Evolutionary conservation across 2,888 invertebrate species (phyloP).

Genomic region (Venustoraphidia nigricollis): DNA sequence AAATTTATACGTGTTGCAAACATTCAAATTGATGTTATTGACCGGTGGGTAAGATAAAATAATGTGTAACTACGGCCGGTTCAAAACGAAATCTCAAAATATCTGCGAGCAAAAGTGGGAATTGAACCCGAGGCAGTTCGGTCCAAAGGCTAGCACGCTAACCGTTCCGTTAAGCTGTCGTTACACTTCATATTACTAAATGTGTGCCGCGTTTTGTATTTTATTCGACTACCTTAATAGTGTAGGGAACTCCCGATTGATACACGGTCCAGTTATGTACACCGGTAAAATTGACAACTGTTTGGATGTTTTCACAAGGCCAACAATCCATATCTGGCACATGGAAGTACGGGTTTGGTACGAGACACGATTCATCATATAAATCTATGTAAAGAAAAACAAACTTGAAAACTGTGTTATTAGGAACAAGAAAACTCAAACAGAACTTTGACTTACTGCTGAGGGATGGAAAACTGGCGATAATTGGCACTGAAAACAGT

Average conservation of each 20-base stretch:
- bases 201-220: background rate
- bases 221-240: constrained; percentile 27
- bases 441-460: constrained; percentile 37
- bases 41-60: constrained; percentile 3
- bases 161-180: no score
- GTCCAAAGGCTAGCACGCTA: background rate
- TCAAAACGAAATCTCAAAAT: background rate
- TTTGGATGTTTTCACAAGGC: constrained; percentile 58
- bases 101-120: no score
- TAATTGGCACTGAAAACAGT: constrained; percentile 58
- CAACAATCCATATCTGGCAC: constrained; percentile 72
- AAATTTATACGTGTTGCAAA: no score
- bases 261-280: constrained; percentile 33
- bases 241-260: constrained; percentile 40
- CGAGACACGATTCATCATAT: constrained; percentile 72
- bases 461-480: constrained; percentile 54
- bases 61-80: background rate
- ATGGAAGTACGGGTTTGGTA: constrained; percentile 71
- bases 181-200: no score
- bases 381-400: constrained; percentile 32
- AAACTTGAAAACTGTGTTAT: constrained; percentile 6
- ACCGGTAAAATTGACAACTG: constrained; percentile 48
- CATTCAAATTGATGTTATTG: no score
- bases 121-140: background rate
- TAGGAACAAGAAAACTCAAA: constrained; percentile 2